Base-by-base conservation (phyloP, 2,113 vertebrate genomes). In the Galbula dea region DNA sequence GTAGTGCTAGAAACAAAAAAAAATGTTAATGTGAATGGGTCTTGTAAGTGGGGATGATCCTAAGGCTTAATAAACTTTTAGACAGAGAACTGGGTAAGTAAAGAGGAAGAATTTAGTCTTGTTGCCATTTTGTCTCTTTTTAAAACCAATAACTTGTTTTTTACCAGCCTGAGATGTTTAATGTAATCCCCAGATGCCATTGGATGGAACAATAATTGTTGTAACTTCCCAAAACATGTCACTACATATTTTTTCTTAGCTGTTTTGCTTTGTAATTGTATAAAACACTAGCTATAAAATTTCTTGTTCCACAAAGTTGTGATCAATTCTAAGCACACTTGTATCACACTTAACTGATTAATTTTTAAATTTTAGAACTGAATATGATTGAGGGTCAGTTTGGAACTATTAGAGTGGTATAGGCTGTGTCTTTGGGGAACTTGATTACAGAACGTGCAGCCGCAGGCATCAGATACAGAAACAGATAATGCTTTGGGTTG, bases 121-220 rank as follows among this genome's bases (percentile, higher is more conserved):
- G 16, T 37, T 59, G 43, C 72, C 23, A 86, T 93, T 69, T 43
- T 74, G 57, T 82, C 51, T 87, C 52, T 91, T 83, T 61, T 76
- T 72, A 86, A 94, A 95, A 88, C 30, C 59, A 93, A 43, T 45
- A 51, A 58, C 48, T 83, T 92, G 61, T 83, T 95, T n/a, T 95
- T 88, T 73, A 88, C 74, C 61, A 91, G 43, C 46, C 69, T 86
- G 37, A 87, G 82, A 88, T 52, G 62, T 78, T 94, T 79, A 83
- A 36, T 34, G 36, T 93, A 89, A 77, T 85, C 76, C 36, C 51
- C 30, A 46, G 15, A 68, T 95, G 78, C 77, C 54, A 77, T 87
- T 72, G 91, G 77, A 78, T 72, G 91, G 77, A 78, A 36, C 11
- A 92, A 69, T 65, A 83, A 69, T 79, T 91, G 79, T 69, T 93